Evolutionary conservation across 2,888 invertebrate genomes (phyloP), one percentile per base, ranked within the genome.

Genomic region (Amphipyra tragopoginis): DNA sequence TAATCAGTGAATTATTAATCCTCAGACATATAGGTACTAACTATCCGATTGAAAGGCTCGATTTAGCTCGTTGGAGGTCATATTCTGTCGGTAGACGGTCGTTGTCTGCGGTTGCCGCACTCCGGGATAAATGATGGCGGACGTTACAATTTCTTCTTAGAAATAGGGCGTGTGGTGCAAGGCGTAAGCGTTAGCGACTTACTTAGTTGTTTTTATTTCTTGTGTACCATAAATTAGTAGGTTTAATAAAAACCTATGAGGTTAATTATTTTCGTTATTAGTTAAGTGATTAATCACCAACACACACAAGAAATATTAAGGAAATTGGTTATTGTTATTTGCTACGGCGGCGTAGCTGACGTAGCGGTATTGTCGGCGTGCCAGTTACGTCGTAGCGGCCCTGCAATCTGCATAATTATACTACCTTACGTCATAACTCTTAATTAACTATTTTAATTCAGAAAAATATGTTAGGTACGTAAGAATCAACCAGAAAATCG

Each of bases 81-180:
- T 2, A 9, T 7, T 14, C 34, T 47, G 61, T 14, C 40, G 49
- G 10, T 29, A 7, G 29, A 29, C 62, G 21, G 44, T 45, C 47
- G 34, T 10, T 54, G 52, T 40, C 49, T 56, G 70, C 56, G 73
- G 50, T 38, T 2, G 45, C 40, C 15, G 44, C 54, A 7, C 57
- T 49, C 39, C 21, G 15, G 50, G 58, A 80, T 82, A 78, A 77
- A 82, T 84, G 75, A 79, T 59, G 68, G 74, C 73, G 64, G 73
- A 75, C 75, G 65, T 60, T 70, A 61, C 39, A 51, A 71, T 58
- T 58, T 63, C 65, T 87, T 87, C 87, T 82, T 59, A 79, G 86
- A 87, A 87, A 49, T 15, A 57, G 44, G 10, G 52, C 13, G 51
- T 5, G 13, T 36, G 65, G 9, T 0, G 5, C 49, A 67, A 60